phyloP scores from a whole-genome alignment of 2,888 invertebrate species.

The Stenurella melanura region DNA sequence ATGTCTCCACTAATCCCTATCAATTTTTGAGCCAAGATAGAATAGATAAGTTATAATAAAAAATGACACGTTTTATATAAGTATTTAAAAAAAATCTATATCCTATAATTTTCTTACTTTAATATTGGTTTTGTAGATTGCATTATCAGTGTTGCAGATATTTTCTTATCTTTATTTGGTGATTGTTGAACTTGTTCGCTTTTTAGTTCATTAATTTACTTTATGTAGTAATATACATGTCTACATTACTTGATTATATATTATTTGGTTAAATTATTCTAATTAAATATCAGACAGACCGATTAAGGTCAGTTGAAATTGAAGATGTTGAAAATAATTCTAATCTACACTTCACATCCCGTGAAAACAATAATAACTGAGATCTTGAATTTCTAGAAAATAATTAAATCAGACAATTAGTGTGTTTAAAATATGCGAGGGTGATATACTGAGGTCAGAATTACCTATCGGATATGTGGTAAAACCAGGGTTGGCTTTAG shows the following conservation, averaged over 20 bases:
- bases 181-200: neutral
- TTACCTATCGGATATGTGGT: too few relatives aligned
- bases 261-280: neutral
- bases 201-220: neutral
- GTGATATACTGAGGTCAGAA: too few relatives aligned
- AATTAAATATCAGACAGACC: neutral
- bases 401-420: too few relatives aligned
- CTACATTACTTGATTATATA: neutral
- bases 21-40: neutral
- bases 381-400: too few relatives aligned
- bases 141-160: conserved; percentile 12
- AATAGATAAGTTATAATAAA: neutral
- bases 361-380: too few relatives aligned
- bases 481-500: too few relatives aligned
- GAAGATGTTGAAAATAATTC: too few relatives aligned
- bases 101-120: neutral
- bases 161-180: conserved; percentile 7
- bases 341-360: too few relatives aligned
- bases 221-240: neutral
- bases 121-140: neutral
- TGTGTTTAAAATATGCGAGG: too few relatives aligned
- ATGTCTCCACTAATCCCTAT: neutral
- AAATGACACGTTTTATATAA: too few relatives aligned
- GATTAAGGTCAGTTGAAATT: too few relatives aligned
- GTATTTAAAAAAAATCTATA: too few relatives aligned